phyloP scores from a whole-genome alignment of 2,797 vertebrate genomes.

The Melanotaenia nigrans region DNA sequence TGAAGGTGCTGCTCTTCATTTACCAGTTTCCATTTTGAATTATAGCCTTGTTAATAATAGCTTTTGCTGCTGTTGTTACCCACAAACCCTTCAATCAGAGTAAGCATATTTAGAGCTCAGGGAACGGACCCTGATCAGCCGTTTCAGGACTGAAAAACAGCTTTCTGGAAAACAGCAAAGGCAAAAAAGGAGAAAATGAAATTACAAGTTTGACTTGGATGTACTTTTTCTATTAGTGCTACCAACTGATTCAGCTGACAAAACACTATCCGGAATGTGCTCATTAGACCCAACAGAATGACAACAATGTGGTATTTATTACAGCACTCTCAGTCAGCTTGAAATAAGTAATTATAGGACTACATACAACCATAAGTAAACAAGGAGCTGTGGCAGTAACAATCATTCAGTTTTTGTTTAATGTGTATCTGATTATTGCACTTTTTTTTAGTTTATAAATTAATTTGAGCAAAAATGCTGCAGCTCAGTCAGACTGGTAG shows the following conservation, averaged over 20 bases:
- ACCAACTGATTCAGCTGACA: too few species aligned
- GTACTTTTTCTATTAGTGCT: background rate
- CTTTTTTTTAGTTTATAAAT: background rate
- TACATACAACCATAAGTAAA: background rate
- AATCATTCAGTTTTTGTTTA: background rate
- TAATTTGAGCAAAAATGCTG: background rate
- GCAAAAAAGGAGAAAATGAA: background rate
- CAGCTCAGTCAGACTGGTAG: background rate
- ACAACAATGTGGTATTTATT: background rate
- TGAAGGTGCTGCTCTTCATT: background rate
- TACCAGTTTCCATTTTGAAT: background rate
- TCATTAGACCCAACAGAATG: background rate
- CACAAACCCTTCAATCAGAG: background rate
- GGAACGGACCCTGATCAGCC: background rate
- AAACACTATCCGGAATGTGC: background rate
- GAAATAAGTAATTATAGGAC: background rate
- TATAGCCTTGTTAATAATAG: background rate
- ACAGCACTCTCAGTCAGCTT: background rate
- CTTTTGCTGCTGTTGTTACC: background rate
- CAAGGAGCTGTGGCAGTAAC: background rate
- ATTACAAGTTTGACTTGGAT: background rate
- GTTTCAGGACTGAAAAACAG: background rate
- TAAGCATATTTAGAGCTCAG: background rate
- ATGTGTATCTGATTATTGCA: background rate
- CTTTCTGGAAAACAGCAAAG: background rate